These are phyloP conservation scores for Rhagoletis zephyria DNA, from an alignment of 1,140 invertebrate species.

Conservation along the genomic window DNA sequence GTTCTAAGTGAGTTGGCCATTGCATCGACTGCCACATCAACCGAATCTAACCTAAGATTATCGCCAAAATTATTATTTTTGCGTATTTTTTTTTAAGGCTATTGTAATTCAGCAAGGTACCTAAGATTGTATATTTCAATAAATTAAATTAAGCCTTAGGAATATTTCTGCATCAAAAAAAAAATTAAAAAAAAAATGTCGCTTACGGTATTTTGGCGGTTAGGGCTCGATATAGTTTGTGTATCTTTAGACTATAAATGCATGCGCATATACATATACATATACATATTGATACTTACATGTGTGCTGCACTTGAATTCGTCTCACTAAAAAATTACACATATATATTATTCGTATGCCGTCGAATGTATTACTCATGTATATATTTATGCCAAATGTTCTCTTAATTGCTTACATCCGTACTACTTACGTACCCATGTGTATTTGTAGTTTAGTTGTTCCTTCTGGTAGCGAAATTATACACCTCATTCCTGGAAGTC, in stretches of 20 bases:
- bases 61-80: no score
- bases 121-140: background rate
- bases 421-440: background rate
- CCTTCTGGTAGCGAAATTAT: conserved; percentile 19
- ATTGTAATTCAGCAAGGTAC: no score
- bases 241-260: background rate
- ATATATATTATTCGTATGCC: background rate
- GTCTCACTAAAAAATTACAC: background rate
- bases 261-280: background rate
- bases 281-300: background rate
- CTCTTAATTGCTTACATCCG: conserved; percentile 40
- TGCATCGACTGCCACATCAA: no score
- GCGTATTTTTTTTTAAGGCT: no score
- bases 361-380: background rate
- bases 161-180: no score
- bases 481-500: conserved; percentile 41
- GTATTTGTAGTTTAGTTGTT: conserved; percentile 8
- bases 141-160: background rate
- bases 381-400: conserved; percentile 27
- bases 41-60: no score
- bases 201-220: no score
- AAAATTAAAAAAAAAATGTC: no score
- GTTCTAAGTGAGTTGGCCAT: no score
- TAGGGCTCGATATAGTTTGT: background rate
- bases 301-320: background rate